Conservation (phyloP, 1,140 invertebrate species). For the Caenorhabditis latens region DNA sequence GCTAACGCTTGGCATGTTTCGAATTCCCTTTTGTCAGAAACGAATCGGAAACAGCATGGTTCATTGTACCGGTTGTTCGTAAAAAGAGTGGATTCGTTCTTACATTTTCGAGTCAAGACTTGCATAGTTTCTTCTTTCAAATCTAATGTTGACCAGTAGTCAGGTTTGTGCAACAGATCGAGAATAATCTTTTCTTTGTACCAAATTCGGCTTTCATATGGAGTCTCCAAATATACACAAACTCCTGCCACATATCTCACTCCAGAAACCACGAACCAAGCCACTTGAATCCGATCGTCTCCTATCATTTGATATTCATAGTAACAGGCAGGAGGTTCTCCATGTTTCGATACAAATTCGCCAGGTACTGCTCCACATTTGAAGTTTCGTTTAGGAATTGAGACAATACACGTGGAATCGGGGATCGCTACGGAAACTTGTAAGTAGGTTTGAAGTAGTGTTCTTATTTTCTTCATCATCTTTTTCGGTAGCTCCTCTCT, state of each 20-base stretch:
- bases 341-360: background rate
- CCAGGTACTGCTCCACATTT: background rate
- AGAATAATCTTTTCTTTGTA: background rate
- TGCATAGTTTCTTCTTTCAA: background rate
- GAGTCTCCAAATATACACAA: background rate
- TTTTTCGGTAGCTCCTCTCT: background rate
- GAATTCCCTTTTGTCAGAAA: background rate
- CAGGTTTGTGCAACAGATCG: background rate
- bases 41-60: background rate
- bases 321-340: background rate
- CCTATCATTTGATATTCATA: slow-evolving; percentile 5
- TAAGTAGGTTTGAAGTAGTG: background rate
- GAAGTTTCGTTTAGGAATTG: background rate
- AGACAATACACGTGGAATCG: background rate
- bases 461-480: background rate
- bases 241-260: background rate
- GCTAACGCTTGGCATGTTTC: background rate
- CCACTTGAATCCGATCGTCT: background rate
- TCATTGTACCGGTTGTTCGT: background rate
- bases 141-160: background rate
- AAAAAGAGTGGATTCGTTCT: background rate
- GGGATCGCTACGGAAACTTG: background rate
- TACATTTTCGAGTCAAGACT: background rate
- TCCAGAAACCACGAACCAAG: background rate
- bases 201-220: background rate